phyloP scores from a whole-genome alignment of 1,140 invertebrate genomes.

The Drosophila pandora region DNA sequence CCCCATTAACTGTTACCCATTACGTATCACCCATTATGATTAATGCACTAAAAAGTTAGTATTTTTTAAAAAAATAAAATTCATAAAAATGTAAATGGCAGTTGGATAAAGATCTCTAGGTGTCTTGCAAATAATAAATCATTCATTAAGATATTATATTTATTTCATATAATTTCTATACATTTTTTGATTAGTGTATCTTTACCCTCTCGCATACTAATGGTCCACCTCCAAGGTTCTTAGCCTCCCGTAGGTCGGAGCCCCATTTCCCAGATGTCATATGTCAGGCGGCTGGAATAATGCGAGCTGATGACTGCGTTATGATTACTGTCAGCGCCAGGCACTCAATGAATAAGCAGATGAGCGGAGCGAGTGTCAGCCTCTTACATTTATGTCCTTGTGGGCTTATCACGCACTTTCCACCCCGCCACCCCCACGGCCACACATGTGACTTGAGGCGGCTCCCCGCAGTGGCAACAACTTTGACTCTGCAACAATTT shows the following conservation, averaged over 20 bases:
- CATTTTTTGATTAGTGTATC: slow-evolving; percentile 1
- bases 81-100: neutral
- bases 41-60: slow-evolving; percentile 12
- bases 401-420: slow-evolving; percentile 48
- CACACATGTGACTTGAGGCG: slow-evolving; percentile 61
- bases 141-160: no score
- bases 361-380: slow-evolving; percentile 32
- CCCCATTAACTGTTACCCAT: slow-evolving; percentile 18
- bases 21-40: slow-evolving; percentile 36
- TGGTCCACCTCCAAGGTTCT: slow-evolving; percentile 23
- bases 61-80: neutral
- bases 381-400: slow-evolving; percentile 36
- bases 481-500: slow-evolving; percentile 78
- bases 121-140: no score
- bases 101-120: neutral
- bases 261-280: slow-evolving; percentile 72
- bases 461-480: slow-evolving; percentile 65
- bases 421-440: neutral
- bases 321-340: slow-evolving; percentile 78
- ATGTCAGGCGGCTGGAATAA: slow-evolving; percentile 73
- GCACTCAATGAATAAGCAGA: slow-evolving; percentile 71
- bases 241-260: neutral
- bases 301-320: slow-evolving; percentile 72
- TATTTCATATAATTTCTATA: neutral
- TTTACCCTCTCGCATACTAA: slow-evolving; percentile 52